Conservation (phyloP, 2,113 vertebrate genomes). For the Chaetodon auriga region DNA sequence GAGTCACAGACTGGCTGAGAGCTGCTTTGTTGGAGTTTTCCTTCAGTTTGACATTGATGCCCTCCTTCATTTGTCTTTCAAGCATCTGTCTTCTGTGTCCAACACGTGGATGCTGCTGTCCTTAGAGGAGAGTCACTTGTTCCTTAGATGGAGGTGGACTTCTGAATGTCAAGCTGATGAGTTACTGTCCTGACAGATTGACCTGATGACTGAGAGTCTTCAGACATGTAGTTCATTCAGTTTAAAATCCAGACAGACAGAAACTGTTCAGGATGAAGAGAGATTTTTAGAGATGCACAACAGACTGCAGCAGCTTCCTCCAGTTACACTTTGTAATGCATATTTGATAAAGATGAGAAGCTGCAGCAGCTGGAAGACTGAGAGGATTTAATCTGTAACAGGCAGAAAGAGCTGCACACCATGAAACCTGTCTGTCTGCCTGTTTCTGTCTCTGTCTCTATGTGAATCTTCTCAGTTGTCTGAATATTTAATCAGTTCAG, state of each 20-base stretch:
- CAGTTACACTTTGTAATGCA: constrained; percentile 38
- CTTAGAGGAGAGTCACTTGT: too few species aligned
- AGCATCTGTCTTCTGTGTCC: too few species aligned
- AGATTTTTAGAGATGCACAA: neutral
- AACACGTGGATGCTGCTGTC: too few species aligned
- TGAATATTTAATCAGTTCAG: constrained; percentile 38
- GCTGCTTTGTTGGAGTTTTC: too few species aligned
- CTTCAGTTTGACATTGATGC: too few species aligned
- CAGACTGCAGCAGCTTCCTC: constrained; percentile 15
- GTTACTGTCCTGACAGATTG: too few species aligned
- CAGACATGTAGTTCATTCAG: too few species aligned
- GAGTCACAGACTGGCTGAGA: too few species aligned
- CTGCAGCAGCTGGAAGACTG: constrained; percentile 34
- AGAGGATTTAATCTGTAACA: constrained; percentile 19
- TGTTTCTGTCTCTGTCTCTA: neutral
- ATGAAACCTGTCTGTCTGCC: constrained; percentile 1
- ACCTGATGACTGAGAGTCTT: neutral
- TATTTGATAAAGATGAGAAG: constrained; percentile 48
- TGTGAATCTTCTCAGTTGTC: neutral
- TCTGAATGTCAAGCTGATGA: too few species aligned
- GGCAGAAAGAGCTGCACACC: neutral
- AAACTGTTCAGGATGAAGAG: neutral
- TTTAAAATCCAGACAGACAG: neutral
- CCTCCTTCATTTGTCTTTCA: too few species aligned
- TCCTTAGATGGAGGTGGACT: too few species aligned